Conservation (phyloP, 2,113 vertebrate genomes). For the Pangasianodon gigas region DNA sequence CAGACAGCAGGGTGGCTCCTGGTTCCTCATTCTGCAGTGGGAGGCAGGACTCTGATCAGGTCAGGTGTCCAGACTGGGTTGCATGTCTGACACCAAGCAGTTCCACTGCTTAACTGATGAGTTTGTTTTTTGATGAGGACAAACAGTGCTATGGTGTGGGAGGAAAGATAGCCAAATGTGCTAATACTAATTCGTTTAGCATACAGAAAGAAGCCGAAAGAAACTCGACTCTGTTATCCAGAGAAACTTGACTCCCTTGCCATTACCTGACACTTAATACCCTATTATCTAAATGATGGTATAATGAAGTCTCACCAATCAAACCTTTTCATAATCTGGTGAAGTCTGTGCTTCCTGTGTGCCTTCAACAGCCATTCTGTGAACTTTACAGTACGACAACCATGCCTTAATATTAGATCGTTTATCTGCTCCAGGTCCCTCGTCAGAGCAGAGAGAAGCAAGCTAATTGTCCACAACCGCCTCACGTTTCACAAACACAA, state of each 20-base stretch:
- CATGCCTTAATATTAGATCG: constrained; percentile 1
- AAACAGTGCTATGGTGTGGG: not conserved
- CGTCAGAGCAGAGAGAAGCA: constrained; percentile 5
- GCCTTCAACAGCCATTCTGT: not conserved
- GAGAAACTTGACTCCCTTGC: not conserved
- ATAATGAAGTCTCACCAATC: constrained; percentile 13
- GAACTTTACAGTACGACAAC: not conserved
- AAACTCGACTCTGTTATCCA: not conserved
- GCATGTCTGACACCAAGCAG: constrained; percentile 30
- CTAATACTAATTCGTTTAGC: constrained; percentile 5
- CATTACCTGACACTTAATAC: constrained; percentile 22
- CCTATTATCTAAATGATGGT: constrained; percentile 17
- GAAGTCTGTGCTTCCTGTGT: not conserved
- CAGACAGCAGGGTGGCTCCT: constrained; percentile 29
- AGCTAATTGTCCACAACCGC: constrained; percentile 17
- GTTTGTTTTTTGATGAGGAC: constrained; percentile 35
- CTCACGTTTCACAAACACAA: constrained; percentile 46
- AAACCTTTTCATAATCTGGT: not conserved
- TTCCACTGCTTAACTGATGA: constrained; percentile 11
- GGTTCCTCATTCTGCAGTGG: constrained; percentile 34
- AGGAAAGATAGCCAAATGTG: not conserved
- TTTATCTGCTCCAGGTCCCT: constrained; percentile 23
- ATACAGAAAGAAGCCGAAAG: not conserved
- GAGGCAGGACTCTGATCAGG: constrained; percentile 27
- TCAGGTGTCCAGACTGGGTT: constrained; percentile 52